Percentiles rank a stretch among this genome's conserved stretches.
These are phyloP conservation scores for Mobula hypostoma DNA, from an alignment of 2,113 vertebrate species.

Conservation along the genomic window DNA sequence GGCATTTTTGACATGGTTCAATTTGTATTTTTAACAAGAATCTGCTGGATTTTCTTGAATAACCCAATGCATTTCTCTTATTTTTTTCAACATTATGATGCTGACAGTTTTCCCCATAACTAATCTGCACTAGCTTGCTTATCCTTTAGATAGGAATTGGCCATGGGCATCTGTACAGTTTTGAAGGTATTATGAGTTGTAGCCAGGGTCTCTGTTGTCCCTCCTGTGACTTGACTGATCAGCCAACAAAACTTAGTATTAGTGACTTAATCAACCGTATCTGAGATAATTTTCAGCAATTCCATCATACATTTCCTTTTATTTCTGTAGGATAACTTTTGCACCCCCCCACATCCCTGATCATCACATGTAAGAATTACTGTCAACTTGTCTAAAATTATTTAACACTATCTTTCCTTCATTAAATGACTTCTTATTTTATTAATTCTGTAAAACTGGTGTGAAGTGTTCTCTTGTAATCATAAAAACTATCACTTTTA, in stretches of 20 bases:
- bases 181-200: not conserved
- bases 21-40: too few species aligned
- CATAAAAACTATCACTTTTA: not conserved
- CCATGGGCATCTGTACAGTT: not conserved
- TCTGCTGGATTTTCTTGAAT: not conserved
- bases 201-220: not conserved
- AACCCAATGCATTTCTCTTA: not conserved
- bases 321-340: not conserved
- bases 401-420: not conserved
- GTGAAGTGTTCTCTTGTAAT: not conserved
- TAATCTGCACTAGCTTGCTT: not conserved
- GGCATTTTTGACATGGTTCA: too few species aligned
- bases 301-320: too few species aligned
- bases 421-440: not conserved
- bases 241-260: too few species aligned
- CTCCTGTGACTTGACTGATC: too few species aligned
- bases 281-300: not conserved
- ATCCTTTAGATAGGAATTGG: too few species aligned
- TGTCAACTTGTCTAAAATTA: not conserved
- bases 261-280: not conserved
- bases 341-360: not conserved
- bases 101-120: not conserved
- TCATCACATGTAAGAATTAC: not conserved
- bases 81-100: not conserved
- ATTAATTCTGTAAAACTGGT: not conserved